Evolutionary conservation across 2,888 invertebrate genomes (phyloP), one percentile per base, ranked within the genome.

Genomic region (Tetheella fluctuosa): DNA sequence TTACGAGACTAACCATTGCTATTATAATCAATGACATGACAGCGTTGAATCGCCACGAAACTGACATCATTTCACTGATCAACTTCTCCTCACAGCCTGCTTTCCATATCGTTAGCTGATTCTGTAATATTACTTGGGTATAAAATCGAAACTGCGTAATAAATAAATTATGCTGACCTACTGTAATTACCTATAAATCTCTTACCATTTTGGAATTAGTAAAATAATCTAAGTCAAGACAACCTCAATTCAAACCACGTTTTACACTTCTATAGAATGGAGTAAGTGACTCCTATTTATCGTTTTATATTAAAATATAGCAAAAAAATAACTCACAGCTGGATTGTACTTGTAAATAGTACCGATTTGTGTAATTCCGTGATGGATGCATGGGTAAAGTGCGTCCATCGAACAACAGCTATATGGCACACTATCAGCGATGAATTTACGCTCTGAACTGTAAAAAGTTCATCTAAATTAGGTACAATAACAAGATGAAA

Each of bases 361-460:
- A n/a, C 94, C 93, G n/a, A 81, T 81, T 64, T 88, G 85, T 54
- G 94, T 93, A 52, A 95, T 83, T 12, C 94, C 90, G 63, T 94
- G 94, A 69, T 95, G 95, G 52, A 95, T 93, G 73, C 95, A 95
- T 1, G 94, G 94, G 70, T 88, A 93, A 34, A 90, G 80, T 0
- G 90, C 88, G 42, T 91, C 88, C 73, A 94, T 92, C 0, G 94
- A 93, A 70, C 95, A 95, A 71, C 95, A 95, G 72, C 95, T 95
- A 78, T 95, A 95, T 0, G 95, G 95, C 0, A 95, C 94, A 64
- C 94, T 94, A 64, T 94, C 94, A 0, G 87, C 88, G 23, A 88
- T 88, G 71, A 84, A 94, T 81, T 85, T 91, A 73, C 74, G 85
- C 57, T 74, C 77, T 1, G 78, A 72, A 54, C 88, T 85, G 74